Evolutionary conservation across 2,888 invertebrate species (phyloP).

Genomic region (Prenolepis imparis): DNA sequence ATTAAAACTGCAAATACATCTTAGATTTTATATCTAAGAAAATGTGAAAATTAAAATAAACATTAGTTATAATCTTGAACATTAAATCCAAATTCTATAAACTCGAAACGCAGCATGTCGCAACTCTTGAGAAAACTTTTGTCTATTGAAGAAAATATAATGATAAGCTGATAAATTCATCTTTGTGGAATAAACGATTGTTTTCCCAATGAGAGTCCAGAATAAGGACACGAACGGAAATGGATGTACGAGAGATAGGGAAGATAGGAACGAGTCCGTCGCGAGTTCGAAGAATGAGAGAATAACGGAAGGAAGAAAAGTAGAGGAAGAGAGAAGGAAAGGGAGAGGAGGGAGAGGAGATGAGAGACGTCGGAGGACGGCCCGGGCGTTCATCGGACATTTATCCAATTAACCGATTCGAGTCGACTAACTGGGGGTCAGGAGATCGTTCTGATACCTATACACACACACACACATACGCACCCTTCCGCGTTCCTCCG

Average conservation of each 20-base stretch:
- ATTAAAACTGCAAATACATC: background rate
- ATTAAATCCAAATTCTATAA: background rate
- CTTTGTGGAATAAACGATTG: slow-evolving; percentile 79
- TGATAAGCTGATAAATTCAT: slow-evolving; percentile 79
- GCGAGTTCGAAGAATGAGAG: slow-evolving; percentile 63
- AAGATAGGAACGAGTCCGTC: slow-evolving; percentile 65
- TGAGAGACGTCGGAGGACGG: slow-evolving; percentile 67
- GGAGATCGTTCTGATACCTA: slow-evolving; percentile 75
- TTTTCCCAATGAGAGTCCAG: slow-evolving; percentile 79
- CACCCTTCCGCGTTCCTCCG: slow-evolving; percentile 55
- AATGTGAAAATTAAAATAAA: background rate
- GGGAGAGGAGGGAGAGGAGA: slow-evolving; percentile 75
- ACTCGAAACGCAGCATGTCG: background rate
- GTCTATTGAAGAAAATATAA: slow-evolving; percentile 62
- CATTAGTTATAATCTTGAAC: background rate
- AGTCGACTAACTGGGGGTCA: slow-evolving; percentile 78
- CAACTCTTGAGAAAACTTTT: background rate
- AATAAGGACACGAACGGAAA: slow-evolving; percentile 82
- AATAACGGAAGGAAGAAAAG: slow-evolving; percentile 69
- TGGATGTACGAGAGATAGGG: slow-evolving; percentile 65
- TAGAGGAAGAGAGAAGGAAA: slow-evolving; percentile 68
- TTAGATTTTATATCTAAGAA: background rate
- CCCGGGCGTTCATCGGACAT: slow-evolving; percentile 84
- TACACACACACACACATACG: slow-evolving; percentile 64
- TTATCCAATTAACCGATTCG: slow-evolving; percentile 86